Conservation (phyloP, 2,888 invertebrate genomes). For the Calliopum simillimum region DNA sequence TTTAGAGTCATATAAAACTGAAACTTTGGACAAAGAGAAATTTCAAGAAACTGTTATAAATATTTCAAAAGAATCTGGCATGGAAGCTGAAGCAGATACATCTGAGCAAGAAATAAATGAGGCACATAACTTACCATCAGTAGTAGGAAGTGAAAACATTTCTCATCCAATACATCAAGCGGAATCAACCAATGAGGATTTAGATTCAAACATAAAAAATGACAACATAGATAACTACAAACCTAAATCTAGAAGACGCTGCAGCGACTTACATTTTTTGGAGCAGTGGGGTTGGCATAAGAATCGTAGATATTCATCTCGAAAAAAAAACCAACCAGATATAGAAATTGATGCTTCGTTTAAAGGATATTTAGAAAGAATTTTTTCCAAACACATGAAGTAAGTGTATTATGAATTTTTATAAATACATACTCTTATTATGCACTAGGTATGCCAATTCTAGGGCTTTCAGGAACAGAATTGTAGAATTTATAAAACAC, state of each 20-base stretch:
- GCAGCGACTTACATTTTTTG: conserved; percentile 78
- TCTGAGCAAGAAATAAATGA: background rate
- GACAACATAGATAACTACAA: conserved; percentile 56
- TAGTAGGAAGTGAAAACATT: conserved; percentile 39
- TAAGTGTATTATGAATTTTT: conserved; percentile 39
- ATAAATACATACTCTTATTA: too few relatives aligned
- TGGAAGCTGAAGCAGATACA: background rate
- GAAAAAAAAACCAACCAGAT: conserved; percentile 57
- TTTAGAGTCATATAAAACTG: conserved; percentile 52
- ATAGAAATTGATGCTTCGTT: conserved; percentile 56
- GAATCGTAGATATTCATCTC: conserved; percentile 56
- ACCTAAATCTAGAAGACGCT: conserved; percentile 72
- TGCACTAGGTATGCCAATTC: too few relatives aligned
- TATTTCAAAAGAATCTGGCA: background rate
- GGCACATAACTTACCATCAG: background rate
- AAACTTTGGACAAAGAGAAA: background rate
- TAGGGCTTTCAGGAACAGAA: too few relatives aligned
- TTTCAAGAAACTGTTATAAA: background rate
- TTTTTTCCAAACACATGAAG: conserved; percentile 54
- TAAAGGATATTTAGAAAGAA: conserved; percentile 55
- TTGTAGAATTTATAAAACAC: too few relatives aligned
- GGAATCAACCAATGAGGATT: conserved; percentile 48
- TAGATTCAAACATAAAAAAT: conserved; percentile 51
- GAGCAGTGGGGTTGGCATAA: conserved; percentile 84
- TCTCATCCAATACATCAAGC: conserved; percentile 12